phyloP scores from a whole-genome alignment of 30 jellyfish, hydroid and myxozoan species.

The Morbakka virulenta region DNA sequence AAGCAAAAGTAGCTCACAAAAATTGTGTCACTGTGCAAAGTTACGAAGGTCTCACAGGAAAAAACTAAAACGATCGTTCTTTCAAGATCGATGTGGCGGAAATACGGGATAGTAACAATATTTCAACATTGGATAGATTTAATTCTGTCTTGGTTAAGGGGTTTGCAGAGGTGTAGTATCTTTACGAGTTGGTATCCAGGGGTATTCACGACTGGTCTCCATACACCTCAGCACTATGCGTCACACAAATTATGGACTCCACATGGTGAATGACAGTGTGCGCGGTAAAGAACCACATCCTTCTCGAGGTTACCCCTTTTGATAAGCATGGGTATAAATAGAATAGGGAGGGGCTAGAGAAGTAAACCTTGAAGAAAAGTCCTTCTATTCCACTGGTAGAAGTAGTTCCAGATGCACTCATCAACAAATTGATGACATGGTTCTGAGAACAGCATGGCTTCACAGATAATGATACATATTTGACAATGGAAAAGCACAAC shows the following conservation, averaged over 20 bases:
- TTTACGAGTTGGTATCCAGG: neutral
- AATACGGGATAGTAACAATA: too few species aligned
- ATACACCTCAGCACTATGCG: neutral
- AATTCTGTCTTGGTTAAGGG: too few species aligned
- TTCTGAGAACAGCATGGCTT: neutral
- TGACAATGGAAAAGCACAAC: neutral
- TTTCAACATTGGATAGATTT: too few species aligned
- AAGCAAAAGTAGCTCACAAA: too few species aligned
- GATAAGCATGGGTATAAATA: neutral
- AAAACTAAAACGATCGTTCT: too few species aligned
- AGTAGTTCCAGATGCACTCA: neutral
- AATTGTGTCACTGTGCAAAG: too few species aligned
- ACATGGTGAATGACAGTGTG: neutral
- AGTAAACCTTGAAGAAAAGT: neutral
- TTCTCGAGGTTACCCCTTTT: neutral
- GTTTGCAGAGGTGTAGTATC: neutral
- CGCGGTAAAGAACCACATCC: neutral
- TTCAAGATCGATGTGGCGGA: too few species aligned
- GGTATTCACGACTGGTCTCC: neutral
- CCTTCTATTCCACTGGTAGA: neutral
- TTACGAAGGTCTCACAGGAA: too few species aligned
- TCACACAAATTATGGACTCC: neutral
- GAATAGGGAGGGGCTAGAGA: neutral
- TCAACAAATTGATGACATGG: neutral
- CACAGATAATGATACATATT: neutral